Evolutionary conservation across 2,113 vertebrate genomes (phyloP), one percentile per base, ranked within the genome.

Genomic region (Pseudopipra pipra): DNA sequence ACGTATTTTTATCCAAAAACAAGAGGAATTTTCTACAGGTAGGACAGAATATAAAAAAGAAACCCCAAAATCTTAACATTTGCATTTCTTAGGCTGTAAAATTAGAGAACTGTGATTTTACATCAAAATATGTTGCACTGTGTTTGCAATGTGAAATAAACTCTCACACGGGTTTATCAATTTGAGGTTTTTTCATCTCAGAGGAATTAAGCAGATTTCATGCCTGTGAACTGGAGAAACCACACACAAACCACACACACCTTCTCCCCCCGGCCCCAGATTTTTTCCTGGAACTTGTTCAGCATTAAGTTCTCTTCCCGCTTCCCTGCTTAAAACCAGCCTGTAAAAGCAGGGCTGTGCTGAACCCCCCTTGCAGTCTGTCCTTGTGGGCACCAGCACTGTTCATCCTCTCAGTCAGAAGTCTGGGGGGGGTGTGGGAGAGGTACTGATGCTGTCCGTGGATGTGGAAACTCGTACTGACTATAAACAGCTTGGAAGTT

Each of bases 221-320:
- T 73, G n/a, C 31, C 28, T 62, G 9, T 88, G 49, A 78, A 73
- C 22, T 2, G 0, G 68, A 68, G 75, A 90, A 92, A 71, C 59
- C 33, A 58, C 52, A 41, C 31, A 14, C 17, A 23, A 7, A 14
- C 55, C 27, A 44, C 52, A 62, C 31, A 14, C 25, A 23, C 8
- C 4, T 88, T 46, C 7, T 8, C 11, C 6, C 5, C 13, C 4
- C 1, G 19, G 3, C 23, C 17, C 8, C 11, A 6, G 6, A 1
- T 37, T 47, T 47, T 82, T 85, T 79, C 54, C 52, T 27, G 56
- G 54, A 65, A 49, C 19, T 65, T 3, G 2, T 72, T 43, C 28
- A 51, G 43, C 6, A 7, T 71, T 52, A 6, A 2, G 2, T 74
- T 82, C 87, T 68, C 24, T 59, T 12, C 4, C 17, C 65, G 16